A percentile compares a stretch with the other conserved stretches of the same genome.
Conservation (phyloP, 2,113 vertebrate genomes). For the Drymodes brunneopygia region DNA sequence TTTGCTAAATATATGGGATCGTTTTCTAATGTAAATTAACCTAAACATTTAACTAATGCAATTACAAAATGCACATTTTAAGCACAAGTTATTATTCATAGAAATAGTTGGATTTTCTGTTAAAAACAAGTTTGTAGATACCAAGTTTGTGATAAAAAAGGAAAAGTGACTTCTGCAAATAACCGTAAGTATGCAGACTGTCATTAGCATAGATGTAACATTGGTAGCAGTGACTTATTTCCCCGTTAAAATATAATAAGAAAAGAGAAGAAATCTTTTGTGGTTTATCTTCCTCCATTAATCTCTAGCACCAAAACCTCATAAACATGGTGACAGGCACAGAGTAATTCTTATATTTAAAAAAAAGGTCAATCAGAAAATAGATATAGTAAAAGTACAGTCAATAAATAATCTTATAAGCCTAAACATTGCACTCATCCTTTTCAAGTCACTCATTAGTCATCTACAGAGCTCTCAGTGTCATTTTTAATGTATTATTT, state of each 20-base stretch:
- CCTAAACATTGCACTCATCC: conserved; percentile 34
- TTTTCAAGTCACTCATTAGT: conserved; percentile 55
- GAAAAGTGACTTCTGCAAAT: not conserved
- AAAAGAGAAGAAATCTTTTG: not conserved
- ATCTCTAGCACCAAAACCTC: conserved; percentile 6
- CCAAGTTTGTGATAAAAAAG: not conserved
- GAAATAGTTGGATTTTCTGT: not conserved
- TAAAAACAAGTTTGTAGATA: not conserved
- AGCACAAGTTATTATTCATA: not conserved
- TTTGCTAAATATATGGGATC: not conserved
- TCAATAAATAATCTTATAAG: conserved; percentile 55
- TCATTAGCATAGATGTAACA: not conserved
- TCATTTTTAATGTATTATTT: conserved; percentile 17
- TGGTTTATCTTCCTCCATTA: not conserved
- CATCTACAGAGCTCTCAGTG: not conserved
- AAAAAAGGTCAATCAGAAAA: conserved; percentile 57
- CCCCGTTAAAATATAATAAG: not conserved
- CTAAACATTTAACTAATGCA: not conserved
- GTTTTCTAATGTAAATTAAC: not conserved
- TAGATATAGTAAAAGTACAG: conserved; percentile 36
- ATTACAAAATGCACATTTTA: not conserved
- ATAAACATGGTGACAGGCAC: conserved; percentile 16
- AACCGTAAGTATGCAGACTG: not conserved
- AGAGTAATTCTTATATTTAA: conserved; percentile 35
- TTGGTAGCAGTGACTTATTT: not conserved